These are phyloP conservation scores for Epiblema foenella DNA, from an alignment of 2,888 invertebrate genomes.

Conservation along the genomic window DNA sequence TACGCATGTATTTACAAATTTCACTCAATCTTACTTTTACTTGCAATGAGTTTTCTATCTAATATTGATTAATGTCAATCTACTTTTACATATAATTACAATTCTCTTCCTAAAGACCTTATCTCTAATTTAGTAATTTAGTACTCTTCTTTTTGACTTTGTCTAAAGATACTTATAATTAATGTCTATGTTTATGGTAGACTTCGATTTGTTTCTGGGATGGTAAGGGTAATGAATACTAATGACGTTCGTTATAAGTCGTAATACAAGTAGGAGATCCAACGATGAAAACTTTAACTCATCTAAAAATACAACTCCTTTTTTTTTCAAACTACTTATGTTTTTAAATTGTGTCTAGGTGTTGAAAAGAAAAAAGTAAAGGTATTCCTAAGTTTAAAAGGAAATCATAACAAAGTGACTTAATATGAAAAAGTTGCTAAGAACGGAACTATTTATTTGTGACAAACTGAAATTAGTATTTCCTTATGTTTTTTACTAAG, in stretches of 20 bases:
- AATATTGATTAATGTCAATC: not conserved
- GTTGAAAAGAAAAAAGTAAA: too few species aligned
- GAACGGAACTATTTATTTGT: too few species aligned
- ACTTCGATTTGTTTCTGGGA: constrained; percentile 27
- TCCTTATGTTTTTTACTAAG: too few species aligned
- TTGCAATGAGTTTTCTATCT: not conserved
- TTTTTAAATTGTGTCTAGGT: too few species aligned
- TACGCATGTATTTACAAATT: not conserved
- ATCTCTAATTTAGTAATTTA: constrained; percentile 41
- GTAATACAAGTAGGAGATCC: not conserved
- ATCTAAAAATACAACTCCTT: not conserved
- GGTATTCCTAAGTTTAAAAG: too few species aligned
- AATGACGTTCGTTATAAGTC: not conserved
- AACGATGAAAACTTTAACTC: not conserved
- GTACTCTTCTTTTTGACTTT: constrained; percentile 32
- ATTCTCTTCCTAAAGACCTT: constrained; percentile 23
- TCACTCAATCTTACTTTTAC: not conserved
- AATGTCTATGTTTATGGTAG: constrained; percentile 31
- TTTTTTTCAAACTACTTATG: not conserved
- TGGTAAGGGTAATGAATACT: not conserved
- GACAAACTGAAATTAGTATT: too few species aligned
- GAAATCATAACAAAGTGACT: too few species aligned
- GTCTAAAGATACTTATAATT: constrained; percentile 1
- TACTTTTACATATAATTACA: not conserved
- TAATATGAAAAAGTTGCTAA: too few species aligned